Conservation (phyloP, 1,140 invertebrate genomes). For the Heliothis subflexa region DNA sequence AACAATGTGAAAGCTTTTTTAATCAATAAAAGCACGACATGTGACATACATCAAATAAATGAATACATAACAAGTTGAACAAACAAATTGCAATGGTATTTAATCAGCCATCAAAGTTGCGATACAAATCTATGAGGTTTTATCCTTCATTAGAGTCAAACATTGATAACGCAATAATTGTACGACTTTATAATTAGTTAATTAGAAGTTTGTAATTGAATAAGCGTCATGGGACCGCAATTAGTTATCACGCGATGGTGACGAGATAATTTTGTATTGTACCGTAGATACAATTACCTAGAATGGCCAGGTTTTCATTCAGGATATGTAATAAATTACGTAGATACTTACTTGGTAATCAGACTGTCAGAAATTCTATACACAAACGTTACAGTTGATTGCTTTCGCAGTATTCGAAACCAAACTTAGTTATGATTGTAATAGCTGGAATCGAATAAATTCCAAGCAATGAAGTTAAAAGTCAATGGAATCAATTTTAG, state of each 20-base stretch:
- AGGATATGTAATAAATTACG: not conserved
- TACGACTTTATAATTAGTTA: conserved; percentile 24
- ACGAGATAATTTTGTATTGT: conserved; percentile 3
- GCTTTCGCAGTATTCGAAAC: conserved; percentile 17
- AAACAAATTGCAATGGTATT: not conserved
- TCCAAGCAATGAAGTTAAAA: not conserved
- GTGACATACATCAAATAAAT: not conserved
- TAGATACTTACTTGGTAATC: not conserved
- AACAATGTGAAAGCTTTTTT: conserved; percentile 3
- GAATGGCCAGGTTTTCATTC: not conserved
- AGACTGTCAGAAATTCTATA: not conserved
- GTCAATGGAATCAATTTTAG: not conserved
- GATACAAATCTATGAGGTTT: conserved; percentile 25
- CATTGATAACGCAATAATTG: conserved; percentile 6
- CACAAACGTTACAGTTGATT: conserved; percentile 14
- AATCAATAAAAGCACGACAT: not conserved
- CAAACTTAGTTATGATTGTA: not conserved
- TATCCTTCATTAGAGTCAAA: conserved; percentile 1
- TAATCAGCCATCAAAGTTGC: conserved; percentile 7
- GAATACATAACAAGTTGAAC: not conserved
- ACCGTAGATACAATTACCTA: not conserved
- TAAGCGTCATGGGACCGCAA: not conserved
- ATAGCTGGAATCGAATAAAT: not conserved
- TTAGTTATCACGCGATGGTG: conserved; percentile 29
- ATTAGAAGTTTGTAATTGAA: conserved; percentile 16